These are phyloP conservation scores for Dasyprocta punctata DNA, from an alignment of 2,113 vertebrate species.

Conservation along the genomic window DNA sequence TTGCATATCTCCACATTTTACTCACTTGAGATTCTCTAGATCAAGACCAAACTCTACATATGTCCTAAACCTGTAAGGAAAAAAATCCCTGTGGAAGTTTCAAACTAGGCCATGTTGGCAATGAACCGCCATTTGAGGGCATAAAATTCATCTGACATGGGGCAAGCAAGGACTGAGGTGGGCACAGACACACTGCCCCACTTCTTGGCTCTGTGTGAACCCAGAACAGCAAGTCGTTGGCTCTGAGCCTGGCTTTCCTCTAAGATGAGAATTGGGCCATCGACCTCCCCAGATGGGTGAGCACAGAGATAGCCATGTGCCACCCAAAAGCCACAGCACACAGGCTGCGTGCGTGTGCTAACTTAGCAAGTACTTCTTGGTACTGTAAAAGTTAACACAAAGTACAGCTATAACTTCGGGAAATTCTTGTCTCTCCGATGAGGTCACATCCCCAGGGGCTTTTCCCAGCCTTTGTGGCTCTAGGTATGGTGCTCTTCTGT, in stretches of 20 bases:
- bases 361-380: not conserved
- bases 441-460: not conserved
- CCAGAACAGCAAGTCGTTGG: not conserved
- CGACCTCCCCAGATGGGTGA: not conserved
- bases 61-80: not conserved
- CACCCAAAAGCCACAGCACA: not conserved
- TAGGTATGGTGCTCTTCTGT: not conserved
- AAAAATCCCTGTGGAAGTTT: not conserved
- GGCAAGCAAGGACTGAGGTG: not conserved
- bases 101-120: not conserved
- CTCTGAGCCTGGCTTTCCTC: not conserved
- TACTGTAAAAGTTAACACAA: not conserved
- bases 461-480: fast-evolving
- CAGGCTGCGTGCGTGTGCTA: not conserved
- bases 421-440: not conserved
- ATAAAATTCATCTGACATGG: not conserved
- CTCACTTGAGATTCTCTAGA: not conserved
- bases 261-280: not conserved
- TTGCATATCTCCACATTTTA: not conserved
- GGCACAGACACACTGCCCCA: not conserved
- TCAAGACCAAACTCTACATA: not conserved
- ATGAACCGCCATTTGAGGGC: not conserved
- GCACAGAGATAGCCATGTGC: fast-evolving
- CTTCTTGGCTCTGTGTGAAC: no score
- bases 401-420: not conserved